Base-by-base conservation (phyloP, 2,797 vertebrate genomes). In the Dicrostonyx torquatus region DNA sequence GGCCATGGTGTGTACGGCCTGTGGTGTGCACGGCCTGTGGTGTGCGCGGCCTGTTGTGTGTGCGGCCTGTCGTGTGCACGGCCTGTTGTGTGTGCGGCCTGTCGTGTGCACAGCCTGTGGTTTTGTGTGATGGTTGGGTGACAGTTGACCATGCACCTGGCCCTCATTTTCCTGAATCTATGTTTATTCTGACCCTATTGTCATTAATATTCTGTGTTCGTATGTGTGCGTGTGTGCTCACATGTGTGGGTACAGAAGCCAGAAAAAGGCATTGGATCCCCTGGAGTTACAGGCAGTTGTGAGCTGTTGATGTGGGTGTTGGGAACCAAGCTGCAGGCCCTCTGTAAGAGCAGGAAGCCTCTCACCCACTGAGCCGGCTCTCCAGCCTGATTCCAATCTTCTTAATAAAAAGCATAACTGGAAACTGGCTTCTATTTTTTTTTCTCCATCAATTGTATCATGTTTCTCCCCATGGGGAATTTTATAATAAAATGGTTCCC, bases 101-200 rank as follows among this genome's bases (percentile, higher is more conserved):
- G 0, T 20, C 3, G 43, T 43, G 43, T 43, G 43, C 43, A 53
- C 85, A 0, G 1, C 29, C 40, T 5, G 3, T n/a, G 29, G 18
- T 24, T 6, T 62, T 80, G 6, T 72, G 87, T 31, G 84, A 48
- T 2, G 77, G 68, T 93, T 53, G 37, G 34, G 77, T 1, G 1
- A 90, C 77, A 50, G 18, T 18, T 34, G 34, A 91, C 64, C 1
- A 0, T 84, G 15, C 86, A 55, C 66, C 66, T 48, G 88, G 58
- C 78, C 94, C 53, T 40, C 10, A 2, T 55, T 82, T 91, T 83
- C 87, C 53, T 80, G 37, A 0, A 29, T 87, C 88, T 97, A 82
- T 68, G 87, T 91, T 95, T 91, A 66, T 82, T 68, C 48, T 94
- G 91, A 94, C 48, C 55, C 83, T 70, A 3, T 37, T 45, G 48